Base-by-base conservation (phyloP, 2,888 invertebrate species). In the Luperina testacea region DNA sequence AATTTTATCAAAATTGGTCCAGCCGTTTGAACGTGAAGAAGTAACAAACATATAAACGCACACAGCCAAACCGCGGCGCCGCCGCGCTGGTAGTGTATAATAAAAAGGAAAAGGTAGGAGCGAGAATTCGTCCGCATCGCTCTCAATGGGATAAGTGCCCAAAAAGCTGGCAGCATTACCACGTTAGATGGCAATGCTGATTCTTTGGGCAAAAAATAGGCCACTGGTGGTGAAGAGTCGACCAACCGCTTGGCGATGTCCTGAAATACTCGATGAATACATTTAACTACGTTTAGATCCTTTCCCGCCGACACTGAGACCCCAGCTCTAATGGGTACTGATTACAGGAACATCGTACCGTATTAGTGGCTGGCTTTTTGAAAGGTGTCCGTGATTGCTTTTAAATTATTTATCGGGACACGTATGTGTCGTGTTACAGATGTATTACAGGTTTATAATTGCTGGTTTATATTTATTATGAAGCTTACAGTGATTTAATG, bases 301-400 rank as follows among this genome's bases (percentile, higher is more conserved):
- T 53, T 13, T 53, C 24, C 24, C 92, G 92, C 94, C 88, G 0
- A 4, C 80, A 92, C 42, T 85, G 42, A 4, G 27, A 81, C 92
- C 91, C 27, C 81, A 82, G 81, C 88, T 75, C 75, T 92, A 94
- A 93, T 92, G 89, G 92, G 90, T 92, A 91, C 92, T 92, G 94
- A 94, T 95, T 94, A 94, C 91, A 90, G 92, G 89, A 93, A 93
- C 93, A 94, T 92, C 92, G 91, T 91, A 90, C 87, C 87, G 94
- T 93, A 95, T 95, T 95, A 95, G 94, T 93, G 93, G 92, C 85
- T 92, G 92, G 94, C 94, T 95, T 95, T 95, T 95, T 93, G 94
- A 94, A 94, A 94, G 93, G 94, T 94, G 94, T 93, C 91, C 92
- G 92, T 94, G 95, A 95, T 95, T 95, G 95, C 91, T 95, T 95